phyloP scores from a whole-genome alignment of 2,888 invertebrate genomes.

The Trilocha varians region DNA sequence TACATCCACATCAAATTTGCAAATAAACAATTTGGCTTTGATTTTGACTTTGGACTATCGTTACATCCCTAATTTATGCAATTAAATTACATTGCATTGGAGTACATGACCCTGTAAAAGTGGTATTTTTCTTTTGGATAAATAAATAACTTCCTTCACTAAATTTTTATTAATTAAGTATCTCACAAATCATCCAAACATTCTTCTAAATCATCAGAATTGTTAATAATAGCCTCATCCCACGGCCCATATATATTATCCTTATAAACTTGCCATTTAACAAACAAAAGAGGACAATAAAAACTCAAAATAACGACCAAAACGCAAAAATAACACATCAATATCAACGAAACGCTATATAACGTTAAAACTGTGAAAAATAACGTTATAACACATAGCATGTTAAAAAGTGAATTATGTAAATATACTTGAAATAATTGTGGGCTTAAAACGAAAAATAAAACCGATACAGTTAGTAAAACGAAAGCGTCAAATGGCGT shows the following conservation, averaged over 20 bases:
- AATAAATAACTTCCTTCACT: no score
- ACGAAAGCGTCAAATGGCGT: constrained; percentile 91
- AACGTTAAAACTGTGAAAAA: constrained; percentile 65
- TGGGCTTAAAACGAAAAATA: constrained; percentile 92
- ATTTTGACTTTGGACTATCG: no score
- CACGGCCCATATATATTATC: constrained; percentile 97
- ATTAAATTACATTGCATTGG: no score
- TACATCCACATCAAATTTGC: no score
- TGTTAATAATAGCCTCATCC: constrained; percentile 92
- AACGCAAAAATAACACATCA: constrained; percentile 75
- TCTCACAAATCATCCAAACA: constrained; percentile 23
- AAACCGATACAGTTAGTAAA: constrained; percentile 89
- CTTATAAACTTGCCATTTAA: constrained; percentile 83
- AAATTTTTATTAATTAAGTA: no score
- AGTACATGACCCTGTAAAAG: no score
- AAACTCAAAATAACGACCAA: constrained; percentile 78
- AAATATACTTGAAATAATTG: constrained; percentile 79
- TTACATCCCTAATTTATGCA: no score
- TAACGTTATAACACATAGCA: constrained; percentile 65
- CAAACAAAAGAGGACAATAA: constrained; percentile 83
- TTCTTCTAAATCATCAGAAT: constrained; percentile 69
- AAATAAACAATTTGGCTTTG: no score
- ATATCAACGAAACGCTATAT: constrained; percentile 69
- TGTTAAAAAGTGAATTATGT: constrained; percentile 67
- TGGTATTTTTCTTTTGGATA: no score